These are phyloP conservation scores for Anguilla japonica DNA, from an alignment of 2,113 vertebrate genomes.

Conservation along the genomic window DNA sequence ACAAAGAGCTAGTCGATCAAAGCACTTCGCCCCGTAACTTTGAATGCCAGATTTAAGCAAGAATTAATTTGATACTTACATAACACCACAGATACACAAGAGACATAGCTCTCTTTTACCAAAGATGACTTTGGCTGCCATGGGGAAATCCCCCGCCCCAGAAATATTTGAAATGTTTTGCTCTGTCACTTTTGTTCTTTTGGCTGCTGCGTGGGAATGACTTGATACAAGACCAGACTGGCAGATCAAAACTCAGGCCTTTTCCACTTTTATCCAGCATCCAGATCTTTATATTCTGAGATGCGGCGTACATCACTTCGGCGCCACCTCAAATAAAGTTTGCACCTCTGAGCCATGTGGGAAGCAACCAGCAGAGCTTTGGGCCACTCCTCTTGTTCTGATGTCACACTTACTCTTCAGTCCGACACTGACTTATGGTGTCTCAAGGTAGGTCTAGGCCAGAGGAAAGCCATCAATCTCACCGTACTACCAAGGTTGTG, in stretches of 20 bases:
- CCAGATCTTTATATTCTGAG: background rate
- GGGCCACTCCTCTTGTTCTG: background rate
- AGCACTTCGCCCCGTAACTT: background rate
- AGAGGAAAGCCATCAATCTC: background rate
- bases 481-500: background rate
- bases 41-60: background rate
- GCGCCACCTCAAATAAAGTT: background rate
- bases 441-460: background rate
- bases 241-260: slow-evolving; percentile 33
- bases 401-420: background rate
- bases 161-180: slow-evolving; percentile 58
- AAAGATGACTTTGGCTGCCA: slow-evolving; percentile 26
- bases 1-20: background rate
- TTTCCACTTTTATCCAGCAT: slow-evolving; percentile 37
- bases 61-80: background rate
- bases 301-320: slow-evolving; percentile 3
- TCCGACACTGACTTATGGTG: background rate
- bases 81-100: background rate
- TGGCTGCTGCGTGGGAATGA: slow-evolving; percentile 45
- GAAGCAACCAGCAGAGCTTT: background rate
- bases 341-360: background rate
- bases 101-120: slow-evolving; percentile 21
- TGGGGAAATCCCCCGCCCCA: slow-evolving; percentile 41
- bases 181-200: slow-evolving; percentile 48
- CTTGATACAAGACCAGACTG: slow-evolving; percentile 57